phyloP scores from a whole-genome alignment of 2,797 vertebrate species.

The Xenentodon cancila region DNA sequence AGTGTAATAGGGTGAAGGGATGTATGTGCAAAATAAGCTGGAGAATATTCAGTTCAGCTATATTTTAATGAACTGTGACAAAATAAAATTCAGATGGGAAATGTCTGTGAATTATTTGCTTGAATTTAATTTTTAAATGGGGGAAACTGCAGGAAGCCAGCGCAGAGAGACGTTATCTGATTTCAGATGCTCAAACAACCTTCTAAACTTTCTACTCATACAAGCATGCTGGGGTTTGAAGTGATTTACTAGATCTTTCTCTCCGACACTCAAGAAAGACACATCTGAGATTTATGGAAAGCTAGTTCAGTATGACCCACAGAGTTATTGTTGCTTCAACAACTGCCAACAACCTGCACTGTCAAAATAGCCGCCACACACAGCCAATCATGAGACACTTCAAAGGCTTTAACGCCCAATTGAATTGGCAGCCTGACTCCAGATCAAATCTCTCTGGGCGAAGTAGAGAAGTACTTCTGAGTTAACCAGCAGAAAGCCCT shows the following conservation, averaged over 20 bases:
- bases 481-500: constrained; percentile 48
- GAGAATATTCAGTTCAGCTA: constrained; percentile 70
- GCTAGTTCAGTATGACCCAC: constrained; percentile 36
- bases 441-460: constrained; percentile 52
- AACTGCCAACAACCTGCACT: constrained; percentile 48
- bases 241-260: constrained; percentile 21
- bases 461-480: constrained; percentile 27
- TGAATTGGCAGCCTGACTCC: constrained; percentile 53
- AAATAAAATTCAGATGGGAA: constrained; percentile 51
- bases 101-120: constrained; percentile 58
- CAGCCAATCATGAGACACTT: constrained; percentile 58
- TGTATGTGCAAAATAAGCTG: constrained; percentile 52
- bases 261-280: constrained; percentile 14
- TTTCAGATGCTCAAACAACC: constrained; percentile 16
- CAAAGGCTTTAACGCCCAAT: constrained; percentile 51
- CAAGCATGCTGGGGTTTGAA: constrained; percentile 5
- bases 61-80: constrained; percentile 74
- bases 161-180: constrained; percentile 7
- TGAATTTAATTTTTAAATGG: constrained; percentile 46
- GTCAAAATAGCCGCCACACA: constrained; percentile 57
- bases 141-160: constrained; percentile 14
- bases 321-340: constrained; percentile 40
- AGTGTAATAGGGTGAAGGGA: constrained; percentile 51
- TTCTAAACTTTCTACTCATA: constrained; percentile 16
- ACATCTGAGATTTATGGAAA: constrained; percentile 32